phyloP scores from a whole-genome alignment of 2,797 vertebrate species.

The Leuciscus waleckii region DNA sequence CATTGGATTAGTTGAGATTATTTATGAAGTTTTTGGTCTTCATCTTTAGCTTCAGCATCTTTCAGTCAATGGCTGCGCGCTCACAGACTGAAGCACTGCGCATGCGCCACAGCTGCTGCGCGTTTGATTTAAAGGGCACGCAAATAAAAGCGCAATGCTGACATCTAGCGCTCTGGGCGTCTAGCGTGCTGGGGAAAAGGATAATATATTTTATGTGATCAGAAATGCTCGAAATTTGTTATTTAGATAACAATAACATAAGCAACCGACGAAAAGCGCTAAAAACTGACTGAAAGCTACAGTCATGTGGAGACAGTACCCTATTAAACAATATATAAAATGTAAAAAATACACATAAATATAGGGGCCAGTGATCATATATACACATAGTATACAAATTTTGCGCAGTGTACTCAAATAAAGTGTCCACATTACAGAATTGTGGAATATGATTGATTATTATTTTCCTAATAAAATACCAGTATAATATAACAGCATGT shows the following conservation, averaged over 20 bases:
- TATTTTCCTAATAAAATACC: not conserved
- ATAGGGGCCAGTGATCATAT: not conserved
- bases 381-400: not conserved
- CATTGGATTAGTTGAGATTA: conserved; percentile 13
- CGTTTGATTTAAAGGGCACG: not conserved
- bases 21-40: not conserved
- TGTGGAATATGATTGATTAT: not conserved
- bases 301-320: not conserved
- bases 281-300: not conserved
- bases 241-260: not conserved
- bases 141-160: not conserved
- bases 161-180: conserved; percentile 2
- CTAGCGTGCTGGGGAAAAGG: not conserved
- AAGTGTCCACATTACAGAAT: not conserved
- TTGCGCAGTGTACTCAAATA: not conserved
- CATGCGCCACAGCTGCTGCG: not conserved
- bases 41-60: not conserved
- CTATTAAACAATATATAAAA: not conserved
- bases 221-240: not conserved
- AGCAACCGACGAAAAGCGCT: not conserved
- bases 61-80: not conserved
- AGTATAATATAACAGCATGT: not conserved
- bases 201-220: not conserved
- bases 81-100: not conserved
- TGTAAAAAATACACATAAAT: not conserved